Conservation (phyloP, 2,113 vertebrate genomes). For the Microtus oregoni region DNA sequence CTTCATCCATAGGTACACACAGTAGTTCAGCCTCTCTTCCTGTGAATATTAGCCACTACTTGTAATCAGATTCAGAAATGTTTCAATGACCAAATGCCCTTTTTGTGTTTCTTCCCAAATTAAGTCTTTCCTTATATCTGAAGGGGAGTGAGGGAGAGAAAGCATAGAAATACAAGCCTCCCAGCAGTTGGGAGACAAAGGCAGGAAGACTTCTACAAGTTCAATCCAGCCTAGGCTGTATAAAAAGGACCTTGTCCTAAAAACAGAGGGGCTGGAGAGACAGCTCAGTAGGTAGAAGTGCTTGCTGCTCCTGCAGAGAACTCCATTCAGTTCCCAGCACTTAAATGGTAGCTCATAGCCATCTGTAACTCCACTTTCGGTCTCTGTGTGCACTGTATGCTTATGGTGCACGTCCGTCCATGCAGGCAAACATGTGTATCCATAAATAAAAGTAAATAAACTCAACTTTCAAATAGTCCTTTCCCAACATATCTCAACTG, state of each 20-base stretch:
- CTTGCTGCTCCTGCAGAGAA: background rate
- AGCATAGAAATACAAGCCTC: background rate
- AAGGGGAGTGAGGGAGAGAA: background rate
- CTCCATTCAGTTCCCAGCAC: background rate
- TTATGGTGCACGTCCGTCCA: background rate
- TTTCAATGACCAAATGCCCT: background rate
- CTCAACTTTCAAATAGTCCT: background rate
- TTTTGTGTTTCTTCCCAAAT: background rate
- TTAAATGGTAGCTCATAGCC: background rate
- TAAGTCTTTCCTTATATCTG: conserved; percentile 1
- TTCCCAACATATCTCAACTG: background rate
- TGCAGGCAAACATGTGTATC: background rate
- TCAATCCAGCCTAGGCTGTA: background rate
- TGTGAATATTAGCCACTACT: background rate
- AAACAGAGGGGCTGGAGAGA: background rate
- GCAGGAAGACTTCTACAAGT: background rate
- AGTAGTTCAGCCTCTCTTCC: background rate
- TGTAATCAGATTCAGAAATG: background rate
- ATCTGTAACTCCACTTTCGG: background rate
- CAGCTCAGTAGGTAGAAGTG: background rate
- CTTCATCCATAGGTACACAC: background rate
- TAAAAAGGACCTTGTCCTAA: background rate
- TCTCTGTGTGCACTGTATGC: background rate
- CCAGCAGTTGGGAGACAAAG: background rate
- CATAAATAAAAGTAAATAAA: background rate